A percentile compares a stretch with the other conserved stretches of the same genome.
Evolutionary conservation across 2,888 invertebrate genomes (phyloP).

Genomic region (Norana najaformis): DNA sequence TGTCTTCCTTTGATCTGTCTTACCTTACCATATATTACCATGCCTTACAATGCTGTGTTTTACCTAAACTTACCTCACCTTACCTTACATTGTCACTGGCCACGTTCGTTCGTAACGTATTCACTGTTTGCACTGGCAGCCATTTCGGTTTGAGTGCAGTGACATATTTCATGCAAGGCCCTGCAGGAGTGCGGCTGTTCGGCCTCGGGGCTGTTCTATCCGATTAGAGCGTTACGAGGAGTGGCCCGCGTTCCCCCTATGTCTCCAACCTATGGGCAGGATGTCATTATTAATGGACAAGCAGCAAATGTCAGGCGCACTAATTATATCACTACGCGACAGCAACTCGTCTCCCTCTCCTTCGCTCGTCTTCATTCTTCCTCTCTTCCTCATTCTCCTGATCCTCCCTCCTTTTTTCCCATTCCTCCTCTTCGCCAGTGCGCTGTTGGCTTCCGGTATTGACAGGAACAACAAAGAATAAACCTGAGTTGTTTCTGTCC

Average conservation of each 20-base stretch:
- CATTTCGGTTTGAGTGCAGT: no score
- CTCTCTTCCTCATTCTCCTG: no score
- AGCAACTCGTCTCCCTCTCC: not conserved
- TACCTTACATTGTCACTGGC: not conserved
- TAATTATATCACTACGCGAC: not conserved
- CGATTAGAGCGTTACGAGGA: not conserved
- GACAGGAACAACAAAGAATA: no score
- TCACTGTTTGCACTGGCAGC: no score
- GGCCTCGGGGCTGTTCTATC: not conserved
- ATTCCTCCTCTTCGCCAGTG: not conserved
- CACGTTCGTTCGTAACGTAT: no score
- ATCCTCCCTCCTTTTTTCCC: not conserved
- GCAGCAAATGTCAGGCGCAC: not conserved
- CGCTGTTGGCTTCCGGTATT: no score
- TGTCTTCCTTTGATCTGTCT: no score
- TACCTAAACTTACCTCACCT: not conserved
- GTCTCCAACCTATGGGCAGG: not conserved
- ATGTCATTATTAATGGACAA: constrained; percentile 13
- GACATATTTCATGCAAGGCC: no score
- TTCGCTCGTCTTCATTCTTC: not conserved
- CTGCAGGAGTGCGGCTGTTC: not conserved
- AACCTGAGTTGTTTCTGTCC: no score
- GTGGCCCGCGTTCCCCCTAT: no score
- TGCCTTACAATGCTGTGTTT: no score
- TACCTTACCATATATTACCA: no score